Base-by-base conservation (phyloP, 1,140 invertebrate species). In the Aphis craccivora region DNA sequence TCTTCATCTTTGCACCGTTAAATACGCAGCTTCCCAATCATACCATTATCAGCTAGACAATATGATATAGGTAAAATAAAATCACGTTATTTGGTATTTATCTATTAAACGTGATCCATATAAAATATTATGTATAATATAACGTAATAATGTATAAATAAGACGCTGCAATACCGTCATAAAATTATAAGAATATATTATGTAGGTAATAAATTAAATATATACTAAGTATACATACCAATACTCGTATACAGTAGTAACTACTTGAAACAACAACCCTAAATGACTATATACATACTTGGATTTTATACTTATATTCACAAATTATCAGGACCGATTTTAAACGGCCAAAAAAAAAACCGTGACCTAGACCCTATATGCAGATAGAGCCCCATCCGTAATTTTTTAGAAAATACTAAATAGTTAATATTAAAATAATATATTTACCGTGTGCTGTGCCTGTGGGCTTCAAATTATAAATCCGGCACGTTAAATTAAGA, bases 301-400 rank as follows among this genome's bases (percentile, higher is more conserved):
- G 30, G 11, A 76, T n/a, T 20, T 76, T 18, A n/a, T 76, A 76
- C 18, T 2, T 14, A 11, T 67, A 67, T 76, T 20, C 30, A 76
- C 14, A 18, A 2, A 4, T n/a, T 76, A 76, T 76, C 30, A 76
- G n/a, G 18, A 35, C 14, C 1, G 14, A 76, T 76, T n/a, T 76
- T 11, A 14, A 22, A 14, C 0, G 60, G n/a, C 1, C 1, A 51
- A 14, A 4, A 0, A 4, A 0, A 0, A 14, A 30, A 60, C 25
- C 55, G 9, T 55, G 8, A 7, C 53, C 55, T 7, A 67, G 30
- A 40, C 37, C 37, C 37, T 40, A 37, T n/a, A n/a, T n/a, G n/a
- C n/a, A n/a, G n/a, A n/a, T n/a, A n/a, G n/a, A n/a, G n/a, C 37
- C 37, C 37, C 3, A 37, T 37, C 45, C 45, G 9, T 45, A 0